These are phyloP conservation scores for Procambarus virginalis DNA, from an alignment of 1,140 invertebrate genomes.

Conservation along the genomic window DNA sequence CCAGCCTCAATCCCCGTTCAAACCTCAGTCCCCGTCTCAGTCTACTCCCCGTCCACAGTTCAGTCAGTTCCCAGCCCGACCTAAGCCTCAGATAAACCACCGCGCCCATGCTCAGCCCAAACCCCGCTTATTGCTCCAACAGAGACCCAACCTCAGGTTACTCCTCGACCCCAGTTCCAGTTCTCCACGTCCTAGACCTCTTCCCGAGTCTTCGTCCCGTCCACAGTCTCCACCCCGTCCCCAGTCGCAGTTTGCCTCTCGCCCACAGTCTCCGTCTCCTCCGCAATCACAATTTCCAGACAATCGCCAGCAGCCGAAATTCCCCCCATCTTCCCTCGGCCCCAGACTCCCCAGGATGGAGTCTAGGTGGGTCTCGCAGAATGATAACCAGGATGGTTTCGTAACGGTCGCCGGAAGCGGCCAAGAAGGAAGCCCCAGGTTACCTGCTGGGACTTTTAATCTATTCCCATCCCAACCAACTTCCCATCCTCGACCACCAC, in stretches of 20 bases:
- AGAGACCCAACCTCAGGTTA: constrained; percentile 10
- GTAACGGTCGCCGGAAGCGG: constrained; percentile 26
- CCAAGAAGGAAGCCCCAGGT: not conserved
- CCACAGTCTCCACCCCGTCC: not conserved
- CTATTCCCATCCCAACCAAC: not conserved
- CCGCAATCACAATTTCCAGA: constrained; percentile 1
- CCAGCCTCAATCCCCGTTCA: constrained; percentile 4
- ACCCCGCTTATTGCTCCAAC: not conserved
- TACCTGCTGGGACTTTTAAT: constrained; percentile 34
- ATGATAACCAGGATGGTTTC: constrained; percentile 51
- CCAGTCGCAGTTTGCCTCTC: not conserved
- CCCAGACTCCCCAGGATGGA: constrained; percentile 12
- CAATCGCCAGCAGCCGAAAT: not conserved
- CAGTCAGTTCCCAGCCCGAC: not conserved
- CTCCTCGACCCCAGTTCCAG: not conserved
- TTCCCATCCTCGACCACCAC: not conserved
- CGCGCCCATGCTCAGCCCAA: not conserved
- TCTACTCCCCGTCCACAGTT: not conserved
- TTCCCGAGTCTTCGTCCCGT: not conserved
- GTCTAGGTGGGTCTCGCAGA: constrained; percentile 11
- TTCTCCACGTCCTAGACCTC: constrained; percentile 2
- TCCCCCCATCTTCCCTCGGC: constrained; percentile 1
- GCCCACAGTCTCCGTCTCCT: not conserved
- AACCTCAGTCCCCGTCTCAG: not conserved
- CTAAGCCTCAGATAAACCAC: constrained; percentile 5